These are phyloP conservation scores for Diorhabda elongata DNA, from an alignment of 1,140 invertebrate species.

Conservation along the genomic window DNA sequence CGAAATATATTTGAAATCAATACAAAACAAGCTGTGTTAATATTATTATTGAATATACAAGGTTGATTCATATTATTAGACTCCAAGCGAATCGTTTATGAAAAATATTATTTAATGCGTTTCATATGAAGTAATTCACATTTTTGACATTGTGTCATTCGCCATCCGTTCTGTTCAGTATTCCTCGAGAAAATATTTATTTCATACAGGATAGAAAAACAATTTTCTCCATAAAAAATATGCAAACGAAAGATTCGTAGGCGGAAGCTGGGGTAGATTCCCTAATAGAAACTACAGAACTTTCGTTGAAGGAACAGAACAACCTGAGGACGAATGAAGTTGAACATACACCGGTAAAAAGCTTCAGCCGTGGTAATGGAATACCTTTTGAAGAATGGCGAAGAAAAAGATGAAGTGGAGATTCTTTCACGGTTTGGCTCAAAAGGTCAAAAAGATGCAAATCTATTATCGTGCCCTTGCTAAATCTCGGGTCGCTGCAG, in stretches of 20 bases:
- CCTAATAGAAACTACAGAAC: neutral
- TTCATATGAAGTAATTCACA: too few species aligned
- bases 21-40: neutral
- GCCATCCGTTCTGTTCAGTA: too few species aligned
- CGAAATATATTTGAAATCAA: neutral
- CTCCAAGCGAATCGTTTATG: neutral
- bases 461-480: neutral
- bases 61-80: neutral
- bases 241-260: neutral
- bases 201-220: neutral
- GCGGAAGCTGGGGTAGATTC: neutral
- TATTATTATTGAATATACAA: neutral
- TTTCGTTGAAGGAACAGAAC: neutral
- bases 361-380: too few species aligned
- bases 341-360: neutral
- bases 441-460: neutral
- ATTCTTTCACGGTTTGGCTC: neutral
- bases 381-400: too few species aligned
- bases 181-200: neutral
- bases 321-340: neutral
- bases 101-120: neutral
- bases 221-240: neutral
- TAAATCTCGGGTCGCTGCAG: neutral
- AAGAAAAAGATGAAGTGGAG: slow-evolving; percentile 3
- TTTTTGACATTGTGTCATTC: neutral